Base-by-base conservation (phyloP, 2,113 vertebrate species). In the Urocitellus parryii region DNA sequence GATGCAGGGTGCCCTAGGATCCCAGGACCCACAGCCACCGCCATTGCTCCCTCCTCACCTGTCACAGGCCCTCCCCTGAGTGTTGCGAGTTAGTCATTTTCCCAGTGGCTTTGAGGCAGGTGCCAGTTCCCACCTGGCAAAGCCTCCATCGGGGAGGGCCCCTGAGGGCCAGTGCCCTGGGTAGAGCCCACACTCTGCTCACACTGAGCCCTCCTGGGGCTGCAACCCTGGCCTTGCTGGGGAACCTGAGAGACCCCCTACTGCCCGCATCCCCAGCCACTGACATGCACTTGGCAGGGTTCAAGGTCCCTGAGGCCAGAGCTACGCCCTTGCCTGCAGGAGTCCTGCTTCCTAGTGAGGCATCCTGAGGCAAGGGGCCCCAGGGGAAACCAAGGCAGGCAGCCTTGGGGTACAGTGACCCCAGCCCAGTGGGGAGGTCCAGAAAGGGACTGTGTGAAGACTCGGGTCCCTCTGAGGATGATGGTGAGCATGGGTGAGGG, bases 11-110 rank as follows among this genome's bases (percentile, higher is more conserved):
- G 29, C 61, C 68, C 42, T 0, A 1, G 63, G 14, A 24, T 53
- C 16, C 68, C 56, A 65, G 70, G 16, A 34, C 29, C 83, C n/a
- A 9, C 1, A n/a, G 29, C 45, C 76, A 14, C 42, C 7, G 6
- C 61, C 10, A 0, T 45, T 0, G 0, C 27, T n/a, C 72, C 53
- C 34, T 53, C 56, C 79, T 3, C 2, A 29, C 16, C 76, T 79
- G 61, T 48, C 53, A 37, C 6, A 0, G 51, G 22, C 7, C 53
- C 14, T 67, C 16, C 0, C 17, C 61, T 0, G 2, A n/a, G 24
- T 42, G 39, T 58, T 77, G 51, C 65, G 63, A 37, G 18, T 42
- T 77, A 76, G 16, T 76, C 17, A 11, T 22, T n/a, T 67, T 95
- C 39, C 76, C 9, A 17, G 72, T 45, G 68, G 18, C 29, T 74